A percentile compares a stretch with the other conserved stretches of the same genome.
Conservation (phyloP, 2,888 invertebrate genomes). For the Galerucella calmariensis region DNA sequence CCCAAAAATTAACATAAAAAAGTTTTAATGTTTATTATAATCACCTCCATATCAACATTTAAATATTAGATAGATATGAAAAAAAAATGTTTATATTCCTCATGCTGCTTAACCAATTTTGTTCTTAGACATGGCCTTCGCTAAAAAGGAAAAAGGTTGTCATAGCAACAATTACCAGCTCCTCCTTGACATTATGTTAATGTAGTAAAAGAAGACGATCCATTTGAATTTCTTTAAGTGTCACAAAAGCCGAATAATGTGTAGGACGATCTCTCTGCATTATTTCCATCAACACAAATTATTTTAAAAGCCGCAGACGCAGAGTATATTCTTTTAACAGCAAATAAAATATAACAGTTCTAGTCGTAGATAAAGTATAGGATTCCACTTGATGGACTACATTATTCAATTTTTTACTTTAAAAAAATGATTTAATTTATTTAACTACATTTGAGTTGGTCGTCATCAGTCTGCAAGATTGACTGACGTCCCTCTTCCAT, state of each 20-base stretch:
- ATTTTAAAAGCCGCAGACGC: too few species aligned
- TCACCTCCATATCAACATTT: too few species aligned
- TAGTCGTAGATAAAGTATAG: too few species aligned
- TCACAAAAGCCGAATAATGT: slow-evolving; percentile 6
- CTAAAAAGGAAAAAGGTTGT: slow-evolving; percentile 44
- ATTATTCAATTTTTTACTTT: background rate
- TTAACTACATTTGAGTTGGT: background rate
- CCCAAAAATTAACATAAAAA: too few species aligned
- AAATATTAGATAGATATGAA: too few species aligned
- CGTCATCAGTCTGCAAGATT: slow-evolving; percentile 37
- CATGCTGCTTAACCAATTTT: slow-evolving; percentile 29
- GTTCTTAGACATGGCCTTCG: slow-evolving; percentile 44
- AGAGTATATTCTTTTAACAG: background rate
- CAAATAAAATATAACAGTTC: too few species aligned
- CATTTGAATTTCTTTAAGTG: slow-evolving; percentile 26
- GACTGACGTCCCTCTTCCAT: slow-evolving; percentile 9
- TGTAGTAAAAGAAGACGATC: slow-evolving; percentile 33
- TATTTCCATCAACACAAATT: background rate
- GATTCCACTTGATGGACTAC: background rate
- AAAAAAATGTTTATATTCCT: slow-evolving; percentile 23
- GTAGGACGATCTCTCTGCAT: background rate
- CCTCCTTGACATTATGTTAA: slow-evolving; percentile 47
- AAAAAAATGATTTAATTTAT: background rate
- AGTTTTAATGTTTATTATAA: too few species aligned
- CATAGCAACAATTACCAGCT: slow-evolving; percentile 37